A percentile compares a stretch with the other conserved stretches of the same genome.
These are phyloP conservation scores for Gallinago paraguaiae DNA, from an alignment of 2,113 vertebrate genomes.

Conservation along the genomic window DNA sequence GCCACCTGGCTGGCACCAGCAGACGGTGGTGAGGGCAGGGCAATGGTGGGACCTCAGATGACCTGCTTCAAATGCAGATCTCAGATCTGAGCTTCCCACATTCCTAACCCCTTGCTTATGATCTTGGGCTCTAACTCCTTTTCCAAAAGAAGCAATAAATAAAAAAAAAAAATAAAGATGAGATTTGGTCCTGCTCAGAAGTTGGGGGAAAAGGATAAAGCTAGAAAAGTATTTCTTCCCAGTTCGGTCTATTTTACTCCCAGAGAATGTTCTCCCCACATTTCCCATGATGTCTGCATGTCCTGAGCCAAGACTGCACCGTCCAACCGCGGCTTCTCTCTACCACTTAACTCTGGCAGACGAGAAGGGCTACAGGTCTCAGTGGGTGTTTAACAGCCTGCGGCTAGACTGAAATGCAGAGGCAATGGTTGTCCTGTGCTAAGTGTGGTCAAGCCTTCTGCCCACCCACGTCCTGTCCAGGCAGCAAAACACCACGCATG, in stretches of 20 bases:
- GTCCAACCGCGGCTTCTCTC: neutral
- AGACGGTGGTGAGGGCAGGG: neutral
- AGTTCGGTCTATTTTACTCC: neutral
- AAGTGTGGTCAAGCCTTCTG: neutral
- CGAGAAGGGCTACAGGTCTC: neutral
- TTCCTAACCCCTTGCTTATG: accelerated
- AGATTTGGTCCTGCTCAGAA: neutral
- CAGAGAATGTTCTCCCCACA: accelerated
- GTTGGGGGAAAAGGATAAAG: neutral
- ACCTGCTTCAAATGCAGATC: neutral
- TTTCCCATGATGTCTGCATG: neutral
- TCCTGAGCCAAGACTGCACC: neutral
- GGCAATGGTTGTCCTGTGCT: neutral
- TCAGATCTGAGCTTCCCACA: neutral
- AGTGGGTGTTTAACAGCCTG: neutral
- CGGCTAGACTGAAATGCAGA: neutral
- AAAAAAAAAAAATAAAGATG: neutral
- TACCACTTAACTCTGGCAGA: neutral
- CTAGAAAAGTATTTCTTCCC: neutral
- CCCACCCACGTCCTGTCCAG: neutral
- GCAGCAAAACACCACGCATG: accelerated
- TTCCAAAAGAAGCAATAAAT: neutral
- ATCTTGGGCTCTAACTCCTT: neutral
- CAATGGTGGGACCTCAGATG: neutral
- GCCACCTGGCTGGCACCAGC: neutral